A percentile compares a stretch with the other conserved stretches of the same genome.
Evolutionary conservation across 2,113 vertebrate species (phyloP).

Genomic region (Dipodomys merriami): DNA sequence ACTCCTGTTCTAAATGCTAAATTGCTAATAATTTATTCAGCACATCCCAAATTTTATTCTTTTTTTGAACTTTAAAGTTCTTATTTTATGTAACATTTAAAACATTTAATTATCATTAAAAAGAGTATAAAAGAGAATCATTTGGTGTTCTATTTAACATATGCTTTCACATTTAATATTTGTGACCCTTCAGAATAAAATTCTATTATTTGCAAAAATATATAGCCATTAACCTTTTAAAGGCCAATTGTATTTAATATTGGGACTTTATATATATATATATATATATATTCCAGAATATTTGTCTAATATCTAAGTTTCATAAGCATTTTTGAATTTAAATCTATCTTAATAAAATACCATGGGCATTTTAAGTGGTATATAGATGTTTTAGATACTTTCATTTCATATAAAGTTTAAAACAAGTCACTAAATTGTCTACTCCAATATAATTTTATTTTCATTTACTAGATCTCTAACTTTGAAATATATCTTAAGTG

Average conservation of each 20-base stretch:
- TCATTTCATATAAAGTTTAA: slow-evolving; percentile 29
- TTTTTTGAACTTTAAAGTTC: neutral
- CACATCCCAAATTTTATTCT: neutral
- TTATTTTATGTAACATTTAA: slow-evolving; percentile 22
- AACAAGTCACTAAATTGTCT: neutral
- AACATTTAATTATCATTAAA: slow-evolving; percentile 41
- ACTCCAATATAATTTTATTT: slow-evolving; percentile 1
- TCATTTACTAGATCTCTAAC: neutral
- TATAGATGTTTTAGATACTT: neutral
- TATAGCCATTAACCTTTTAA: slow-evolving; percentile 2
- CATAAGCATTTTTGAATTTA: neutral
- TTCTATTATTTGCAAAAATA: neutral
- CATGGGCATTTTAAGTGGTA: neutral
- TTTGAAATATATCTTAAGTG: neutral
- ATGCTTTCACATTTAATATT: neutral
- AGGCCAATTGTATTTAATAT: neutral
- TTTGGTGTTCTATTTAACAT: neutral
- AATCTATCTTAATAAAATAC: neutral
- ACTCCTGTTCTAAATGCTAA: neutral
- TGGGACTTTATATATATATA: neutral
- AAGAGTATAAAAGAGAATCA: neutral
- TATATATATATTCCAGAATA: slow-evolving; percentile 22
- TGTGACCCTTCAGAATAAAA: neutral
- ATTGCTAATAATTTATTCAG: slow-evolving; percentile 35
- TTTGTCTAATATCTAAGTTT: neutral